Evolutionary conservation across 1,140 invertebrate species (phyloP), one percentile per base, ranked within the genome.

Genomic region (Aphidius ervi): DNA sequence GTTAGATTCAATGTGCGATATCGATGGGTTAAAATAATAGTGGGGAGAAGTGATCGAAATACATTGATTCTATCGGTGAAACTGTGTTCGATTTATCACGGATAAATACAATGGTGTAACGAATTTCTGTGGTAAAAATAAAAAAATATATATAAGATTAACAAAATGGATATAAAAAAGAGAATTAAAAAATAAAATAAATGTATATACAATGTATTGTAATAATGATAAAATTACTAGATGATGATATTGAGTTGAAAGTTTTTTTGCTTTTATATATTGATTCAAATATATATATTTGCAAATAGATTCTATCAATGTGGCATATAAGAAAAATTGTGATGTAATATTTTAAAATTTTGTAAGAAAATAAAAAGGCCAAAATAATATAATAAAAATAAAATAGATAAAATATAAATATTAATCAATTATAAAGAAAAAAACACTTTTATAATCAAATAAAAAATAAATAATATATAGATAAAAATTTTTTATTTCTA

Each of bases 61-160:
- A 31, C 23, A 10, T 20, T 47, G 58, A 53, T 59, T 45, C 37
- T 59, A 59, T 59, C 48, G 42, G 48, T 50, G 48, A 49, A 43
- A 40, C 16, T 20, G 31, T 41, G 40, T 48, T 59, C 58, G 58
- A 59, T 59, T 59, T 59, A 59, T 59, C 58, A 59, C 58, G 58
- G 48, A 41, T 59, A 59, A 59, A 59, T 40, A 52, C 48, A 59
- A 56, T 49, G 47, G 6, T 53, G 42, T 59, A 59, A 52, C 48
- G 49, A 59, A 59, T 59, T 59, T 59, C 48, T 20, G 48, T 42
- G 23, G 16, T 16, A 16, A 16, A 16, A 16, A 16, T 16, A 16
- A 16, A 7, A 16, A 3, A 10, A n/a, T 49, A 9, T 49, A 9
- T 42, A 41, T 31, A 31, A 58, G 56, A 58, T 58, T 49, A 9